A percentile compares a stretch with the other conserved stretches of the same genome.
phyloP scores from a whole-genome alignment of 2,113 vertebrate genomes.

The Irena cyanogastra region DNA sequence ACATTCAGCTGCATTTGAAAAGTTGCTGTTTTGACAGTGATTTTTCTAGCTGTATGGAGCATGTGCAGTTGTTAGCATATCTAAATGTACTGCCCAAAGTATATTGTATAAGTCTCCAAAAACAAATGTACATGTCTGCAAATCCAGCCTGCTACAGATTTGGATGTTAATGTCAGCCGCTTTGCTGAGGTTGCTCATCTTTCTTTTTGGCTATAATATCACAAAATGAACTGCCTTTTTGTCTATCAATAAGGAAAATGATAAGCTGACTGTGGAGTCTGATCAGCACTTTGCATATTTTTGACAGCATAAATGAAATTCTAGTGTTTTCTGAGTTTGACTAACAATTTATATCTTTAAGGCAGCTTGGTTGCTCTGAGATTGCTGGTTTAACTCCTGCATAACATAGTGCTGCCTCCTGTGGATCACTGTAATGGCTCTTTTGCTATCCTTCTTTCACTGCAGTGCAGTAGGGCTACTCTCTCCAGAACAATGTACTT shows the following conservation, averaged over 20 bases:
- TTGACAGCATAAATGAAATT: conserved; percentile 69
- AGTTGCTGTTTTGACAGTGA: background rate
- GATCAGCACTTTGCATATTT: conserved; percentile 60
- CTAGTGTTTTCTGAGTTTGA: conserved; percentile 62
- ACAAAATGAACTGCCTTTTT: conserved; percentile 47
- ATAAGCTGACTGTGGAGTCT: conserved; percentile 46
- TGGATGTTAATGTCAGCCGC: conserved; percentile 25
- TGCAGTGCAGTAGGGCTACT: background rate
- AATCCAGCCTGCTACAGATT: conserved; percentile 26
- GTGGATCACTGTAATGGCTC: background rate
- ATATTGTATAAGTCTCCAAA: background rate
- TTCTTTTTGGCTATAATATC: conserved; percentile 47
- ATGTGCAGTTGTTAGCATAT: background rate
- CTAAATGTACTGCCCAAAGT: background rate
- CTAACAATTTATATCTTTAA: conserved; percentile 65
- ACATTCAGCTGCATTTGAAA: background rate
- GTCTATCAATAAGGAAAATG: conserved; percentile 60
- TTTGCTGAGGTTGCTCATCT: conserved; percentile 45
- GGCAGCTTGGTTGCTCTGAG: conserved; percentile 57
- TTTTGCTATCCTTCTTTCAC: conserved; percentile 40
- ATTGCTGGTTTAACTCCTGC: conserved; percentile 44
- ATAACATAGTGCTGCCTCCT: conserved; percentile 6
- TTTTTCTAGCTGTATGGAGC: background rate
- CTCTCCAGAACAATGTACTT: conserved; percentile 15
- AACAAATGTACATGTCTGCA: background rate